These are phyloP conservation scores for Apamea sordens DNA, from an alignment of 2,888 invertebrate genomes.

Conservation along the genomic window DNA sequence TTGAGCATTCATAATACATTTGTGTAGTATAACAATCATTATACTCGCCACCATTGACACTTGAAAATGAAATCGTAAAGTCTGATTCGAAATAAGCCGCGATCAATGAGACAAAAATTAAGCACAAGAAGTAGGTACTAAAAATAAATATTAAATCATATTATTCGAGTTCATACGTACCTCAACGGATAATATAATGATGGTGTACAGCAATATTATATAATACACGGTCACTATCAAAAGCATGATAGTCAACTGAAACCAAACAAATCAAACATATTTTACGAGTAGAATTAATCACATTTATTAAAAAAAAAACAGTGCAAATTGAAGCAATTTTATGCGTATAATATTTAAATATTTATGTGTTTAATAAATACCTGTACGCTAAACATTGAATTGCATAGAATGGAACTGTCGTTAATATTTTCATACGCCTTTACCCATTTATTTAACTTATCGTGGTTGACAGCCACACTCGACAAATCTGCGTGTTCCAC, in stretches of 20 bases:
- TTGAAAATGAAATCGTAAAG: neutral
- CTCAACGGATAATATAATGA: conserved; percentile 55
- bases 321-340: neutral
- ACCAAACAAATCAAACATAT: conserved; percentile 57
- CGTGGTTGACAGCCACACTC: neutral
- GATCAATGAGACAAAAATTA: neutral
- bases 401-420: conserved; percentile 66
- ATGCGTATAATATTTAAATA: neutral
- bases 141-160: neutral
- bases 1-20: too few relatives aligned
- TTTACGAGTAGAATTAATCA: neutral
- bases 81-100: neutral
- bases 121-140: neutral
- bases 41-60: neutral
- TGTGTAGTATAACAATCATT: too few relatives aligned
- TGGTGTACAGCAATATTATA: conserved; percentile 65
- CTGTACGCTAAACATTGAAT: conserved; percentile 69
- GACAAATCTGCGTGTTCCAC: neutral
- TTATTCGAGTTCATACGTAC: conserved; percentile 56
- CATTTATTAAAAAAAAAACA: neutral
- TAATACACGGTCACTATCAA: conserved; percentile 63
- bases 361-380: conserved; percentile 30
- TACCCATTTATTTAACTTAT: conserved; percentile 69
- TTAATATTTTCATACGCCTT: conserved; percentile 68
- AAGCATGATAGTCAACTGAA: conserved; percentile 71